phyloP scores from a whole-genome alignment of 2,113 vertebrate species.

The Labeo catla region DNA sequence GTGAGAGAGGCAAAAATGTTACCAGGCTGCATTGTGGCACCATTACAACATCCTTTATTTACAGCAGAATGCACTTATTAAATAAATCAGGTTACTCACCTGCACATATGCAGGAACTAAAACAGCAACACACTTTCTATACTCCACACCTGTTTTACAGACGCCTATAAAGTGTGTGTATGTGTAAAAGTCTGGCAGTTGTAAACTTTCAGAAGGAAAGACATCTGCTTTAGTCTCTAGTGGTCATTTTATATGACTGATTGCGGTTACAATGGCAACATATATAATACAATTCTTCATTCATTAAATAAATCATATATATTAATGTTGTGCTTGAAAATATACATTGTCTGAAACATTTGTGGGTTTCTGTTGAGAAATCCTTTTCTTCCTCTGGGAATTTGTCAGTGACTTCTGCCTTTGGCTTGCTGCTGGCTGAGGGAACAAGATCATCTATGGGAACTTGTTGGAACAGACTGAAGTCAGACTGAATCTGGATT shows the following conservation, averaged over 20 bases:
- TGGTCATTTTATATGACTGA: not conserved
- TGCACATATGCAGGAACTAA: not conserved
- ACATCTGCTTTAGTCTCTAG: not conserved
- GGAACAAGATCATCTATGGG: not conserved
- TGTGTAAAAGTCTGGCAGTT: not conserved
- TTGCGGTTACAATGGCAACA: not conserved
- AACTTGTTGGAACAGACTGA: conserved; percentile 2
- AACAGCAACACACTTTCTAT: not conserved
- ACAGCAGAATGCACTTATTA: not conserved
- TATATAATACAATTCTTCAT: not conserved
- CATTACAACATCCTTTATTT: conserved; percentile 39
- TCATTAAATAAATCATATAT: not conserved
- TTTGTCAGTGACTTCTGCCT: conserved; percentile 3
- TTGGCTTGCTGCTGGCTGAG: not conserved
- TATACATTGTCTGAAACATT: not conserved
- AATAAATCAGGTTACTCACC: not conserved
- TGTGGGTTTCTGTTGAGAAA: not conserved
- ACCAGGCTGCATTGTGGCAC: conserved; percentile 53
- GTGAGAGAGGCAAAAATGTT: conserved; percentile 59
- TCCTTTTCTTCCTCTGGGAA: not conserved
- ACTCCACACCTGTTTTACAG: conserved; percentile 16
- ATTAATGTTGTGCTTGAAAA: not conserved
- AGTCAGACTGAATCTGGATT: conserved; percentile 17
- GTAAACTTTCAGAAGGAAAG: conserved; percentile 1
- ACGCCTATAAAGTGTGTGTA: conserved; percentile 11